Percentiles rank a stretch among this genome's conserved stretches.
Evolutionary conservation across 2,113 vertebrate genomes (phyloP).

Genomic region (Crotophaga sulcirostris): DNA sequence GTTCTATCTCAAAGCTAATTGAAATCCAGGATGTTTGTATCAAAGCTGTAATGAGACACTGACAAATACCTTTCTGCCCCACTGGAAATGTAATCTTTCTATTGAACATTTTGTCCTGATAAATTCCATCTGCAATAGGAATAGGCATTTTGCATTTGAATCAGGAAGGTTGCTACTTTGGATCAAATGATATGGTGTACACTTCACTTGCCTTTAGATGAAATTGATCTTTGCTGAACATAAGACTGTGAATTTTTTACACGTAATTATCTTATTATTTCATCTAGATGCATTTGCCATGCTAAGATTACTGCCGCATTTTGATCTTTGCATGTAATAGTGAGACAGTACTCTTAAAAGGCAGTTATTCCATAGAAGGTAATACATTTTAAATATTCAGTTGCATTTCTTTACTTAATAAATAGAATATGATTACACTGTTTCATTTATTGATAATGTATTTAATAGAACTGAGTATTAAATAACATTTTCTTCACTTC

Average conservation of each 20-base stretch:
- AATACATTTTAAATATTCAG: neutral
- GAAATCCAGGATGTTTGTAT: conserved; percentile 74
- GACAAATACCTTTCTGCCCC: conserved; percentile 80
- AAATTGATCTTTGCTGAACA: conserved; percentile 67
- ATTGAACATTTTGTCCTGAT: conserved; percentile 71
- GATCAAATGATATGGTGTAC: conserved; percentile 17
- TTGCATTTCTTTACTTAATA: conserved; percentile 21
- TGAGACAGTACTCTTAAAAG: neutral
- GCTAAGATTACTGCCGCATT: neutral
- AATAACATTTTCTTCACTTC: neutral
- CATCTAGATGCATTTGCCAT: conserved; percentile 29
- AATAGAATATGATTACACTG: neutral
- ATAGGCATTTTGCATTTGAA: conserved; percentile 76
- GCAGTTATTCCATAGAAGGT: neutral
- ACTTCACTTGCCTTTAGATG: conserved; percentile 52
- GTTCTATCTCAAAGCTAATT: conserved; percentile 70
- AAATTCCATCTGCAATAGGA: conserved; percentile 71
- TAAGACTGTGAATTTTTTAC: conserved; percentile 34
- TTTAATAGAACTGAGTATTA: neutral
- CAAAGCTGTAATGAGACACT: conserved; percentile 75
- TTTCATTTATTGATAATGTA: neutral
- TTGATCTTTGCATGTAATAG: neutral
- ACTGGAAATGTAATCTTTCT: conserved; percentile 79
- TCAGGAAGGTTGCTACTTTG: conserved; percentile 68
- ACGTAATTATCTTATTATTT: conserved; percentile 64